Base-by-base conservation (phyloP, 1,140 invertebrate species). In the Meloidogyne exigua region DNA sequence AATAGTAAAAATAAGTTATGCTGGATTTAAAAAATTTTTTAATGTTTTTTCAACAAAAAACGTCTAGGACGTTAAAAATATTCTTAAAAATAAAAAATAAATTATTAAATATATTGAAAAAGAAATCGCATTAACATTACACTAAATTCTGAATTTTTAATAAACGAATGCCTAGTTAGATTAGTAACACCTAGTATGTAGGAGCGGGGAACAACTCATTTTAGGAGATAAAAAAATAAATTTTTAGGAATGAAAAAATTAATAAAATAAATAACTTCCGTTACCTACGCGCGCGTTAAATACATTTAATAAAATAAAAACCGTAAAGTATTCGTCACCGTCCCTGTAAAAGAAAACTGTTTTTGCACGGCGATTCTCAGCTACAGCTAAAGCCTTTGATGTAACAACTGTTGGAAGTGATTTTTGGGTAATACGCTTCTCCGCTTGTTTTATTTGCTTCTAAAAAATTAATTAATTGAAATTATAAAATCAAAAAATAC, bases 311-410 rank as follows among this genome's bases (percentile, higher is more conserved):
- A 64, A 7, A 3, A 32, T 3, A 42, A 32, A 15, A 75, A 88
- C 85, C 25, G 85, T 82, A 73, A 87, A 87, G 65, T 86, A 84
- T 49, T 81, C 70, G 72, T 87, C 85, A 12, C 82, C 81, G 26
- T 88, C 86, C 66, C 84, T 87, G 81, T 87, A 87, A 49, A 87
- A 87, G 68, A 86, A 86, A 13, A 87, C 65, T 0, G 72, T 73
- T 36, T 73, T 73, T 28, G 72, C 72, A 28, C 72, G 57, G 21
- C 65, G 25, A 21, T 13, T 73, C 13, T 73, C 72, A 21, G 72
- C 72, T 62, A 65, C 57, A 21, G 72, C 57, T 12, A 73, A 62
- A 62, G 72, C 32, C 1, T 65, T 62, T 12, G 21, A 23, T 13
- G 72, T 18, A 36, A 73, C 72, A 12, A 36, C 28, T 9, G 49